phyloP scores from a whole-genome alignment of 2,113 vertebrate genomes.

The Loxodonta africana region DNA sequence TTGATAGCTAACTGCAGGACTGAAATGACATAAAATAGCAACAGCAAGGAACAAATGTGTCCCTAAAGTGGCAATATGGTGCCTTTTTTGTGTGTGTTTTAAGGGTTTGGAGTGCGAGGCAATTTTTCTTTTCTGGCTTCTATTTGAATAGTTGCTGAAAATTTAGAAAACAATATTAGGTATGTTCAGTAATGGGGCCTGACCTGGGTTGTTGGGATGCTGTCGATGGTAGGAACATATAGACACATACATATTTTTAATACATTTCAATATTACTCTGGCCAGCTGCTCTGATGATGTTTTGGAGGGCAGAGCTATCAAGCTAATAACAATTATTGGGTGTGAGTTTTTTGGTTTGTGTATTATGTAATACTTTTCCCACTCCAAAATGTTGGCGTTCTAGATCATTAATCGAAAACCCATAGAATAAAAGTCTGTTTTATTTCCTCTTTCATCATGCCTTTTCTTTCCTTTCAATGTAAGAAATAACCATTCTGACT shows the following conservation, averaged over 20 bases:
- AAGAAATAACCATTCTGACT: conserved; percentile 72
- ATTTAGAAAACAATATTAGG: conserved; percentile 87
- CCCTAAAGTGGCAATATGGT: conserved; percentile 92
- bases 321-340: conserved; percentile 69
- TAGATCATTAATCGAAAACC: conserved; percentile 70
- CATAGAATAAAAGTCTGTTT: conserved; percentile 51
- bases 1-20: conserved; percentile 92
- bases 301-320: conserved; percentile 63
- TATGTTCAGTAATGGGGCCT: conserved; percentile 82
- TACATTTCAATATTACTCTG: conserved; percentile 42
- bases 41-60: conserved; percentile 93
- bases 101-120: conserved; percentile 89
- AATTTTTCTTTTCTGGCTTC: conserved; percentile 88
- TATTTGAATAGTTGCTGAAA: conserved; percentile 90
- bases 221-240: not conserved
- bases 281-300: conserved; percentile 64
- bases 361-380: conserved; percentile 70
- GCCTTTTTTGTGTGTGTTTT: conserved; percentile 90
- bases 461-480: conserved; percentile 53
- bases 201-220: conserved; percentile 55
- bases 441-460: conserved; percentile 59
- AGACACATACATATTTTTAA: not conserved
- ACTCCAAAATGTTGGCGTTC: conserved; percentile 57
- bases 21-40: conserved; percentile 92
- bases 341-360: conserved; percentile 54